Evolutionary conservation across 2,888 invertebrate species (phyloP).

Genomic region (Oscheius onirici): DNA sequence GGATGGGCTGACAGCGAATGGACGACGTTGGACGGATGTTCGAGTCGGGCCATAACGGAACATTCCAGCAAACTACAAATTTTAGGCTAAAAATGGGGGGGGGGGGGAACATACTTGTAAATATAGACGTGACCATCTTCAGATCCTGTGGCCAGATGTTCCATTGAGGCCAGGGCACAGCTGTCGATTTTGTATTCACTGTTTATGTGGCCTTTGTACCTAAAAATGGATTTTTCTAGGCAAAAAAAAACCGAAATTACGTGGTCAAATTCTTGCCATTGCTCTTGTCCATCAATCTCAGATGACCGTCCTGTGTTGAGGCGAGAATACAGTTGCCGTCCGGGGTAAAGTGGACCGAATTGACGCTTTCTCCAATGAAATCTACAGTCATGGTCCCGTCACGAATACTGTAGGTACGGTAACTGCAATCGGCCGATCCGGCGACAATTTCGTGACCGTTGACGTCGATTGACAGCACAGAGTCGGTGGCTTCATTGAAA

Average conservation of each 20-base stretch:
- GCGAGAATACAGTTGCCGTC: constrained; percentile 91
- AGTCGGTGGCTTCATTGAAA: constrained; percentile 92
- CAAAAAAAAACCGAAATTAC: constrained; percentile 70
- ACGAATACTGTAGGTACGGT: constrained; percentile 89
- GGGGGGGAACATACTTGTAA: constrained; percentile 86
- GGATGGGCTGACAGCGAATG: constrained; percentile 67
- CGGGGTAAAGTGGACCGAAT: constrained; percentile 84
- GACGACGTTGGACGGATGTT: constrained; percentile 59
- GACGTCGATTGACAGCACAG: constrained; percentile 78
- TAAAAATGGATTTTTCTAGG: constrained; percentile 68
- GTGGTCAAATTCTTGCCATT: constrained; percentile 82
- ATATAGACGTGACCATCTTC: constrained; percentile 85
- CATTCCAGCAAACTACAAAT: constrained; percentile 78
- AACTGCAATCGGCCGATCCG: constrained; percentile 87
- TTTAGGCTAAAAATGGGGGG: background rate
- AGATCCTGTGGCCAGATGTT: constrained; percentile 88
- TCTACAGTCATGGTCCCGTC: constrained; percentile 83
- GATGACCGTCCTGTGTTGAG: constrained; percentile 84
- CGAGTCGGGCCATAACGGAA: constrained; percentile 51
- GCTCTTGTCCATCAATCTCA: constrained; percentile 88
- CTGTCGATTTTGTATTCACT: constrained; percentile 88
- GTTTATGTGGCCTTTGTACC: constrained; percentile 85
- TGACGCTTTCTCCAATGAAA: constrained; percentile 83
- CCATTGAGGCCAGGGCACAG: constrained; percentile 84
- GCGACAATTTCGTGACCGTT: constrained; percentile 89